phyloP scores from a whole-genome alignment of 2,888 invertebrate genomes.

The Chymomyza procnemis region DNA sequence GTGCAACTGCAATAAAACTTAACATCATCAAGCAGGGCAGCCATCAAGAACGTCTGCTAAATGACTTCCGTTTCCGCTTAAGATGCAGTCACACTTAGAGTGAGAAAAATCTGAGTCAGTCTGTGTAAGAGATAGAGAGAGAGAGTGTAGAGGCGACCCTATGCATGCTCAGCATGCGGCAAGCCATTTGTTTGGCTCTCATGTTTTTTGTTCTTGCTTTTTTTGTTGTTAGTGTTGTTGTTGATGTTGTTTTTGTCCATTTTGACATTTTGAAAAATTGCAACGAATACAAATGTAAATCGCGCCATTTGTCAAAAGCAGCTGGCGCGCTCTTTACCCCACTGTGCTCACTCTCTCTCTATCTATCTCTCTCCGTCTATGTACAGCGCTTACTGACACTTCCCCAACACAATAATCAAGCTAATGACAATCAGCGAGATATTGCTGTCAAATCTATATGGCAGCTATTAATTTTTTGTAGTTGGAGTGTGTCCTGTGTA shows the following conservation, averaged over 20 bases:
- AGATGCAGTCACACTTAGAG: conserved; percentile 49
- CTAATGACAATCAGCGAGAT: conserved; percentile 11
- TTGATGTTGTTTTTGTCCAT: conserved; percentile 37
- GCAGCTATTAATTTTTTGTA: conserved; percentile 3
- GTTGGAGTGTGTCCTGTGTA: background rate
- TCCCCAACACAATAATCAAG: conserved; percentile 29
- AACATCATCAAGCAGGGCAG: conserved; percentile 37
- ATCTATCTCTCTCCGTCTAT: conserved; percentile 12
- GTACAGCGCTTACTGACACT: conserved; percentile 23
- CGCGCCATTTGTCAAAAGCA: conserved; percentile 74
- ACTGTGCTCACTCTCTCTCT: conserved; percentile 7
- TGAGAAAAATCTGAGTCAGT: conserved; percentile 8
- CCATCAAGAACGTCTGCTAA: conserved; percentile 55
- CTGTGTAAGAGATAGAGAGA: conserved; percentile 4
- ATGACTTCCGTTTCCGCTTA: conserved; percentile 73
- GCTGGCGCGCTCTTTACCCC: conserved; percentile 42
- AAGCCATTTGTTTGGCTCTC: conserved; percentile 55
- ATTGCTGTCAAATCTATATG: background rate
- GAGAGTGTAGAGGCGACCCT: conserved; percentile 3
- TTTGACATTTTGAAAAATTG: conserved; percentile 65
- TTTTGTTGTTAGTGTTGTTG: conserved; percentile 24
- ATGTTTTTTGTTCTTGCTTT: conserved; percentile 20
- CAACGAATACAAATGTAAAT: conserved; percentile 71
- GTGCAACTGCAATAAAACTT: conserved; percentile 64
- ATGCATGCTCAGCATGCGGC: conserved; percentile 51